phyloP scores from a whole-genome alignment of 2,113 vertebrate species.

The Tachuris rubrigastra region DNA sequence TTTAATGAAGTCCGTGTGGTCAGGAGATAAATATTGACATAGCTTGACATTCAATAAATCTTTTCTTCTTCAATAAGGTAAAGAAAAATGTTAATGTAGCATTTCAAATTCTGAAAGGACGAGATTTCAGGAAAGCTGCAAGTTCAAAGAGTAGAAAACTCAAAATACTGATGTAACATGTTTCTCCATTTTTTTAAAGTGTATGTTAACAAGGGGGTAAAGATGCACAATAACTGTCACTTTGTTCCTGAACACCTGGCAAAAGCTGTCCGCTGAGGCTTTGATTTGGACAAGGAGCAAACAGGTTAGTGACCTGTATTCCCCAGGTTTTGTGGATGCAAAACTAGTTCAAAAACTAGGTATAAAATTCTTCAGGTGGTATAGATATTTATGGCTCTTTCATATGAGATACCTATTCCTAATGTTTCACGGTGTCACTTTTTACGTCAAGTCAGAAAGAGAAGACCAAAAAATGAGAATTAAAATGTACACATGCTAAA shows the following conservation, averaged over 20 bases:
- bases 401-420: not conserved
- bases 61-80: not conserved
- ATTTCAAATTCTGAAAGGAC: not conserved
- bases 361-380: not conserved
- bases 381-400: not conserved
- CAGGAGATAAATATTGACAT: not conserved
- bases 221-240: not conserved
- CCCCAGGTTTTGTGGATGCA: not conserved
- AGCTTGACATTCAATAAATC: not conserved
- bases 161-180: not conserved
- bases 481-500: not conserved
- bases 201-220: not conserved
- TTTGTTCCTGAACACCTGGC: not conserved
- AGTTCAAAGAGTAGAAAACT: not conserved
- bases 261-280: not conserved
- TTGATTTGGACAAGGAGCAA: not conserved
- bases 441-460: not conserved
- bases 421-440: not conserved
- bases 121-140: not conserved
- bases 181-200: not conserved
- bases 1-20: not conserved
- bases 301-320: not conserved
- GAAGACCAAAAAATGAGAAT: not conserved
- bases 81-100: not conserved
- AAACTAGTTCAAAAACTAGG: not conserved